Conservation (phyloP, 1,140 invertebrate species). For the Sminthurinus signatus region DNA sequence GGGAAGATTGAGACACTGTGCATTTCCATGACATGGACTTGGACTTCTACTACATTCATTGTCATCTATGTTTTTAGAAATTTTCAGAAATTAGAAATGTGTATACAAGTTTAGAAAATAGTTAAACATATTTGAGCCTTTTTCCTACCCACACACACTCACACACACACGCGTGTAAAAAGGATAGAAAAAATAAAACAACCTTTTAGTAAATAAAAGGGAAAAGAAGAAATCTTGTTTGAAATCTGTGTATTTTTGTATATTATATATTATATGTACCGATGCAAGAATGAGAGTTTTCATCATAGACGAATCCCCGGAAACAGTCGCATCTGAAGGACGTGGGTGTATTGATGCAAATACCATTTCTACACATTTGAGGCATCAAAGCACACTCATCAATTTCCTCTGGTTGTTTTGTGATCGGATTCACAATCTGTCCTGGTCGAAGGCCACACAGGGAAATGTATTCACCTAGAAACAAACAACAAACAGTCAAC, state of each 20-base stretch:
- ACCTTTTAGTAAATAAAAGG: too few relatives aligned
- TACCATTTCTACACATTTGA: conserved; percentile 69
- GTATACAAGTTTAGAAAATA: too few relatives aligned
- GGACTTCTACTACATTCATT: conserved; percentile 58
- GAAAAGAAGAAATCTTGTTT: too few relatives aligned
- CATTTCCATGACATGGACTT: conserved; percentile 67
- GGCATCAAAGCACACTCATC: conserved; percentile 77
- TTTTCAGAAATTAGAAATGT: too few relatives aligned
- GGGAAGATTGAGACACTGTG: conserved; percentile 67
- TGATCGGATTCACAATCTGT: conserved; percentile 66
- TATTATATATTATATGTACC: too few relatives aligned
- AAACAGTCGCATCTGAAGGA: conserved; percentile 66
- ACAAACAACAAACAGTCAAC: conserved; percentile 3
- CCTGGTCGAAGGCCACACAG: conserved; percentile 60
- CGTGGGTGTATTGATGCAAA: conserved; percentile 70
- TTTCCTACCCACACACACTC: too few relatives aligned
- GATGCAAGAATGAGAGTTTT: conserved; percentile 67
- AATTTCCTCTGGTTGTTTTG: conserved; percentile 63
- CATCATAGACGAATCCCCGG: conserved; percentile 65
- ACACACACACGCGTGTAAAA: too few relatives aligned
- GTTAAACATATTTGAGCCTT: too few relatives aligned
- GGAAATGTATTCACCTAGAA: conserved; percentile 53
- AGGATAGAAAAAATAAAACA: too few relatives aligned
- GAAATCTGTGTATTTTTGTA: too few relatives aligned
- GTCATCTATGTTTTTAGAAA: conserved; percentile 53